Percentiles rank a stretch among this genome's conserved stretches.
Conservation (phyloP, 2,797 vertebrate species). For the Rhadinocentrus ornatus region DNA sequence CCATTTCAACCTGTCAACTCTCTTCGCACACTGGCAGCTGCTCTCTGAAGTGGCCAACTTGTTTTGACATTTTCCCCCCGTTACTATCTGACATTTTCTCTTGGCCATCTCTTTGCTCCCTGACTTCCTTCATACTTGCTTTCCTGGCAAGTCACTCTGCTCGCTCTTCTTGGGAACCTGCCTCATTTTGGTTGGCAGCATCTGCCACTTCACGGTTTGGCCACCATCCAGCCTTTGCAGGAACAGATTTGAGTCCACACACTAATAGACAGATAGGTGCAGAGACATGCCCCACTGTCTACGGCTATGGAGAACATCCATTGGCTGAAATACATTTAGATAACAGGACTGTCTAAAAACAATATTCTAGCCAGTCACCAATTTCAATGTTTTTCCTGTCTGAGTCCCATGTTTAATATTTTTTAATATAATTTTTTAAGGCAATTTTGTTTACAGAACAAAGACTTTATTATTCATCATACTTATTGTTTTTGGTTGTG, state of each 20-base stretch:
- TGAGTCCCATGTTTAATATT: too few species aligned
- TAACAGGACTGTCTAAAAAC: background rate
- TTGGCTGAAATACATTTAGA: background rate
- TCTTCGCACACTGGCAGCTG: constrained; percentile 35
- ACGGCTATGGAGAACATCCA: background rate
- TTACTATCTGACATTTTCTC: constrained; percentile 67
- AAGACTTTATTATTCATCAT: too few species aligned
- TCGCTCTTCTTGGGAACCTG: constrained; percentile 34
- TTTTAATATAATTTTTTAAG: too few species aligned
- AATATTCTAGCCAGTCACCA: background rate
- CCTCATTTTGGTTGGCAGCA: constrained; percentile 51
- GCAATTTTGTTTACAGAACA: too few species aligned
- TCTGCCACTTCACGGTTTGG: constrained; percentile 38
- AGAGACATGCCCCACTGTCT: constrained; percentile 1
- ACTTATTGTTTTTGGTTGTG: too few species aligned
- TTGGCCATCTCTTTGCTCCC: constrained; percentile 54
- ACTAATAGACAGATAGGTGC: constrained; percentile 35
- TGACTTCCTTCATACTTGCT: constrained; percentile 56
- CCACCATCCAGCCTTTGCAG: constrained; percentile 14
- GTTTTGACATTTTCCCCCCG: constrained; percentile 60
- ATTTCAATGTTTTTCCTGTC: too few species aligned
- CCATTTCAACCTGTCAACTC: constrained; percentile 50
- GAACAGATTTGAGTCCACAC: background rate
- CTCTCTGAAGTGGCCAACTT: constrained; percentile 52
- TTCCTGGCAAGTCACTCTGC: constrained; percentile 41